Percentiles rank a stretch among this genome's conserved stretches.
Evolutionary conservation across 1,140 invertebrate species (phyloP).

Genomic region (Elysia chlorotica): DNA sequence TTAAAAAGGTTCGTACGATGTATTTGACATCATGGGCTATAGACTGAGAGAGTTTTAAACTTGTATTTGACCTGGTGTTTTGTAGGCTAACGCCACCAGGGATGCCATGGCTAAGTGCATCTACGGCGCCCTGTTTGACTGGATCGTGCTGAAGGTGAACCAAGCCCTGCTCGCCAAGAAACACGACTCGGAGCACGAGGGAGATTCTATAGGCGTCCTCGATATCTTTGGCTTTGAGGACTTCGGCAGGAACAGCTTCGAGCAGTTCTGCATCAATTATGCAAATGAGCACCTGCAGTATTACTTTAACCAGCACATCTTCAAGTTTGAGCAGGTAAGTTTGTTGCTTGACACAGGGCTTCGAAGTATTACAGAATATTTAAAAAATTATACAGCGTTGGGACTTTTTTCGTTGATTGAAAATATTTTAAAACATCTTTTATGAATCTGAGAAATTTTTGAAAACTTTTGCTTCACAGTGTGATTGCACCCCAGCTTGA

Average conservation of each 20-base stretch:
- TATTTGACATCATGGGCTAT: too few species aligned
- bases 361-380: too few species aligned
- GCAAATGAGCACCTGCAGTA: constrained; percentile 96
- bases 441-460: too few species aligned
- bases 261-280: constrained; percentile 97
- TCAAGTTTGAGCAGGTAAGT: constrained; percentile 74
- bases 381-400: too few species aligned
- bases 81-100: constrained; percentile 87
- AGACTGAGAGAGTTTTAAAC: too few species aligned
- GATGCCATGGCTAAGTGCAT: constrained; percentile 97
- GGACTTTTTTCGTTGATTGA: too few species aligned
- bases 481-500: too few species aligned
- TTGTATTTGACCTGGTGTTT: too few species aligned
- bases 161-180: constrained; percentile 63
- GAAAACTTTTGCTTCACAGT: too few species aligned
- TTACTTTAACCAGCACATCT: constrained; percentile 98
- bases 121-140: constrained; percentile 95
- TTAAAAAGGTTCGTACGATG: too few species aligned
- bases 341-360: background rate
- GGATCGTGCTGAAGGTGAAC: constrained; percentile 89
- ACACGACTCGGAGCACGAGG: constrained; percentile 63
- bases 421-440: too few species aligned
- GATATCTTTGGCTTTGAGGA: constrained; percentile 99
- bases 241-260: constrained; percentile 80
- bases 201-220: constrained; percentile 90